Conservation (phyloP, 2,888 invertebrate species). For the Tipula confusa region DNA sequence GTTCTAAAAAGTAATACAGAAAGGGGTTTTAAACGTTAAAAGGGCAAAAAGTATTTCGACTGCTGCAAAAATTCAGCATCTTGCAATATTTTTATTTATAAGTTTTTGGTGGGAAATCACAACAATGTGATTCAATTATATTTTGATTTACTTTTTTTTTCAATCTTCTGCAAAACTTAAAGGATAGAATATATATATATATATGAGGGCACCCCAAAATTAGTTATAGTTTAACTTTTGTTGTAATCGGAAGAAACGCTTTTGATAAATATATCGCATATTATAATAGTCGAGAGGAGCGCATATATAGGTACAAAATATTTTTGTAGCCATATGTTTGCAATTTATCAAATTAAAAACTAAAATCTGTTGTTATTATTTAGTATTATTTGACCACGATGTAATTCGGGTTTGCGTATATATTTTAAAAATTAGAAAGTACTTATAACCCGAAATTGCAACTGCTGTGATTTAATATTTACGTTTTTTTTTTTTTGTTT, state of each 20-base stretch:
- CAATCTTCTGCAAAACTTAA: neutral
- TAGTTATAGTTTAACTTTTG: conserved; percentile 3
- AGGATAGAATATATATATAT: neutral
- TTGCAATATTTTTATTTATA: neutral
- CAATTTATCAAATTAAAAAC: neutral
- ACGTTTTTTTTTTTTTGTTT: too few species aligned
- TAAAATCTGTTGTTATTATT: neutral
- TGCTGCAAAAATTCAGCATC: neutral
- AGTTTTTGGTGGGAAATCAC: neutral
- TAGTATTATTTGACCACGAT: neutral
- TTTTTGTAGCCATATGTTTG: neutral
- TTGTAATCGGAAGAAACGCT: neutral
- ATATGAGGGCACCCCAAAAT: neutral
- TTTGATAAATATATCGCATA: neutral
- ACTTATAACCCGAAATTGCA: neutral
- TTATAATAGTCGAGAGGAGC: neutral
- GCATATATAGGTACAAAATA: neutral
- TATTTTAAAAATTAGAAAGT: neutral
- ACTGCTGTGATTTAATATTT: neutral
- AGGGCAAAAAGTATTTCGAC: too few species aligned
- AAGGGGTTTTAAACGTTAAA: neutral
- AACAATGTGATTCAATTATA: conserved; percentile 4
- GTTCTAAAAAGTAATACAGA: neutral
- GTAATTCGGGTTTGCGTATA: neutral
- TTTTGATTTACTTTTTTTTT: conserved; percentile 1